Base-by-base conservation (phyloP, 2,888 invertebrate genomes). In the Phymatocera aterrima region DNA sequence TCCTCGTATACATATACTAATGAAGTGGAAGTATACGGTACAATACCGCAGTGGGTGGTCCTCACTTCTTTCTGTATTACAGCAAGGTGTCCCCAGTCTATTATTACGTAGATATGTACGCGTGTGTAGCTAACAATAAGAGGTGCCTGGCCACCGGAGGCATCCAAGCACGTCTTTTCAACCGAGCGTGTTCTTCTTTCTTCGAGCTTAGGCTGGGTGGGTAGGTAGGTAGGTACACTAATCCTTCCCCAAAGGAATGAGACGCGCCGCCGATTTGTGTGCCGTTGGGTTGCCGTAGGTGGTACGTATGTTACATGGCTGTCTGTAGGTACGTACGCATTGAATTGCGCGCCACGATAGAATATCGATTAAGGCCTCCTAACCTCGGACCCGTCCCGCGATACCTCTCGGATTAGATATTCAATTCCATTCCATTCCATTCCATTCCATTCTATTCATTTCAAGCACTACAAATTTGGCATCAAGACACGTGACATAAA, bases 21-120 rank as follows among this genome's bases (percentile, higher is more conserved):
- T 8, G 40, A 40, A 40, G 4, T 40, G 40, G 40, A 40, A 51
- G 21, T 51, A 51, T 51, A 51, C 51, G n/a, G 24, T 21, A 21
- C 37, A 28, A 6, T 40, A 65, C 21, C 12, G 31, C 12, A 21
- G 46, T 85, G 87, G 87, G 87, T 87, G 87, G 87, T 87, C 88
- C 79, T 78, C 60, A 24, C 51, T n/a, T 68, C 37, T 77, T 78
- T 79, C 78, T 57, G 78, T 80, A 81, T 80, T 78, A 77, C 81
- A 83, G 84, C 81, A 75, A 86, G 83, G 84, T 87, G 86, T 85
- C 86, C 85, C 85, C 83, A 68, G 82, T 87, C 85, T 88, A 88
- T 88, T 87, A 88, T 88, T 88, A 87, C 84, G 86, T 48, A 37
- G 84, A 82, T 80, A 79, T 79, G 81, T 81, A 82, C 83, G 82